Percentiles rank a stretch among this genome's conserved stretches.
Conservation (phyloP, 2,113 vertebrate species). For the Pelecanoides urinatrix region DNA sequence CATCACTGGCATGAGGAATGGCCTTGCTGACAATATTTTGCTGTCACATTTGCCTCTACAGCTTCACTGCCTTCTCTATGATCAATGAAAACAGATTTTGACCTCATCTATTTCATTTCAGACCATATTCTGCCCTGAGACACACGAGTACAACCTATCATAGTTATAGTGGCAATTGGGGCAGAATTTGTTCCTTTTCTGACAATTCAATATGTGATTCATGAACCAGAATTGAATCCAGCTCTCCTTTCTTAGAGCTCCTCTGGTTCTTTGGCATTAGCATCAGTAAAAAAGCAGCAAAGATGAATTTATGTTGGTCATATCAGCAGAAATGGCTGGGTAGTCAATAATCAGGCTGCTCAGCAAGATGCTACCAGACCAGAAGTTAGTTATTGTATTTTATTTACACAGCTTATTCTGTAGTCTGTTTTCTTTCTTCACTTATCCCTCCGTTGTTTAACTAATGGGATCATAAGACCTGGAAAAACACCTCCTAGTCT, state of each 20-base stretch:
- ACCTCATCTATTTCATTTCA: constrained; percentile 64
- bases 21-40: constrained; percentile 52
- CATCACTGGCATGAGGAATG: constrained; percentile 32
- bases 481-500: constrained; percentile 12
- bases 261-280: constrained; percentile 9
- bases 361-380: constrained; percentile 10
- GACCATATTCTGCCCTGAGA: constrained; percentile 45
- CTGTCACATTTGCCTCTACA: constrained; percentile 59
- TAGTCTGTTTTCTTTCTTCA: constrained; percentile 13
- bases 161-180: constrained; percentile 60
- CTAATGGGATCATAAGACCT: constrained; percentile 36
- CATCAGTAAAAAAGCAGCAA: constrained; percentile 21
- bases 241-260: constrained; percentile 31
- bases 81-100: constrained; percentile 67
- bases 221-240: constrained; percentile 51
- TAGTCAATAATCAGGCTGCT: constrained; percentile 35
- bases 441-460: constrained; percentile 26
- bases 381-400: constrained; percentile 30
- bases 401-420: not conserved
- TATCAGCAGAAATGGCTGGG: constrained; percentile 25
- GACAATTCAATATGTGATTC: constrained; percentile 64
- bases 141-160: constrained; percentile 44
- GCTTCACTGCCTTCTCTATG: constrained; percentile 53
- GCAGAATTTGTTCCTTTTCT: constrained; percentile 66
- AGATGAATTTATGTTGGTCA: constrained; percentile 41